phyloP scores from a whole-genome alignment of 2,797 vertebrate genomes.

The Leptodactylus fallax region DNA sequence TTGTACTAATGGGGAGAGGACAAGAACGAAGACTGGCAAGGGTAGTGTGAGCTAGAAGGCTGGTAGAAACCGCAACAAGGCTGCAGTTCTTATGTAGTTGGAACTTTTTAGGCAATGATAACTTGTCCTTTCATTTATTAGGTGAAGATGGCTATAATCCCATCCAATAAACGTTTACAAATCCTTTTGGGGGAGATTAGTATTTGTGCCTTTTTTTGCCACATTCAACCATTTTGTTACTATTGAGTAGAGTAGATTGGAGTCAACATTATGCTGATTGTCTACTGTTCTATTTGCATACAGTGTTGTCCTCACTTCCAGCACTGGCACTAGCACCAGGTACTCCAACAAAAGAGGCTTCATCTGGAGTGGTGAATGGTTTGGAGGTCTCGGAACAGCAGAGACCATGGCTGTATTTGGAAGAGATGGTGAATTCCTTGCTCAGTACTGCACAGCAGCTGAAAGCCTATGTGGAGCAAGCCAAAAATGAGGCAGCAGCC shows the following conservation, averaged over 20 bases:
- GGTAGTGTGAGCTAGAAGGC: neutral
- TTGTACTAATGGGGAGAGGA: neutral
- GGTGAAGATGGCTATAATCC: too few species aligned
- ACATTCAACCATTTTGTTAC: neutral
- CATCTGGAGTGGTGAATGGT: conserved; percentile 69
- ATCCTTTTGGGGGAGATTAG: neutral
- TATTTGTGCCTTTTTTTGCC: too few species aligned
- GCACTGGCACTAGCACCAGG: conserved; percentile 83
- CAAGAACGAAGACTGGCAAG: too few species aligned
- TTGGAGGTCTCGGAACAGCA: conserved; percentile 82
- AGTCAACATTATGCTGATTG: neutral
- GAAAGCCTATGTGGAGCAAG: conserved; percentile 90
- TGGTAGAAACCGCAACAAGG: neutral
- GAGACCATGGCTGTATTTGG: conserved; percentile 90
- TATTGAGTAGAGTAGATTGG: neutral
- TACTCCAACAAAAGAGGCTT: conserved; percentile 76
- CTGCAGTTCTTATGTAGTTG: neutral
- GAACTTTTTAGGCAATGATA: too few species aligned
- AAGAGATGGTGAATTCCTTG: conserved; percentile 91
- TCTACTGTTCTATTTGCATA: neutral
- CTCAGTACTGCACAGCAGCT: conserved; percentile 91
- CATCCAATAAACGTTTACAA: too few species aligned
- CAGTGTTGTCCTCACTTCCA: conserved; percentile 88
- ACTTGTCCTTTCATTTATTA: too few species aligned
- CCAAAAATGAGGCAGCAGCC: conserved; percentile 78